A percentile compares a stretch with the other conserved stretches of the same genome.
Evolutionary conservation across 2,113 vertebrate species (phyloP).

Genomic region (Alligator sinensis): DNA sequence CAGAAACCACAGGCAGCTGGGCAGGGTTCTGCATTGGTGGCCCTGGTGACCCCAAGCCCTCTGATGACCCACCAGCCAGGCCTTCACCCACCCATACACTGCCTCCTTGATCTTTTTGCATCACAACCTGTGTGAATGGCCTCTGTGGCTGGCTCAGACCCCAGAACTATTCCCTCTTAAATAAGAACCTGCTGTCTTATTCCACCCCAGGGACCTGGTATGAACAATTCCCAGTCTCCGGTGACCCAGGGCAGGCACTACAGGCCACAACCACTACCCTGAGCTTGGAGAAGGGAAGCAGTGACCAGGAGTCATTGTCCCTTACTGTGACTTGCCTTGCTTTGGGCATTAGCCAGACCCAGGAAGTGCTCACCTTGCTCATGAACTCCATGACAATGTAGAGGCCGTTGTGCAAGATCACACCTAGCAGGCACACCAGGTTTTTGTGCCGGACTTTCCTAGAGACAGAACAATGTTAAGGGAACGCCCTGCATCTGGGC

Average conservation of each 20-base stretch:
- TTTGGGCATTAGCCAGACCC: background rate
- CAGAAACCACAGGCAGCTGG: fast-evolving
- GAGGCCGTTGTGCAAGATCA: conserved; percentile 91
- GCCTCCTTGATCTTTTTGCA: background rate
- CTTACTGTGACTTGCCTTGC: no score
- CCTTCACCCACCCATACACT: background rate
- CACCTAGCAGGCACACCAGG: conserved; percentile 88
- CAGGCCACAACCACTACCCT: background rate
- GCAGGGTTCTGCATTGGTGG: background rate
- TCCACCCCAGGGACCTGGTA: background rate
- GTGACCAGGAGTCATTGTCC: no score
- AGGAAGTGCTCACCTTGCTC: conserved; percentile 84
- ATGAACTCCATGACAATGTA: conserved; percentile 94
- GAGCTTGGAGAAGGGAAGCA: background rate
- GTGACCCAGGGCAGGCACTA: fast-evolving
- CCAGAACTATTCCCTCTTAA: no score
- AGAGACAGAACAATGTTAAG: background rate
- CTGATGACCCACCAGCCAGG: fast-evolving
- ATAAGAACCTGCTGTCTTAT: no score
- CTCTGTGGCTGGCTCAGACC: background rate
- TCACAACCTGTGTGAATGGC: background rate
- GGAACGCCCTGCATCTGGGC: background rate
- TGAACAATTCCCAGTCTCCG: background rate
- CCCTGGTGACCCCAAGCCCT: background rate
- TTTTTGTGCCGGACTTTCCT: conserved; percentile 93